Percentiles rank a stretch among this genome's conserved stretches.
These are phyloP conservation scores for Eustalomyia histrio DNA, from an alignment of 2,888 invertebrate species.

Conservation along the genomic window DNA sequence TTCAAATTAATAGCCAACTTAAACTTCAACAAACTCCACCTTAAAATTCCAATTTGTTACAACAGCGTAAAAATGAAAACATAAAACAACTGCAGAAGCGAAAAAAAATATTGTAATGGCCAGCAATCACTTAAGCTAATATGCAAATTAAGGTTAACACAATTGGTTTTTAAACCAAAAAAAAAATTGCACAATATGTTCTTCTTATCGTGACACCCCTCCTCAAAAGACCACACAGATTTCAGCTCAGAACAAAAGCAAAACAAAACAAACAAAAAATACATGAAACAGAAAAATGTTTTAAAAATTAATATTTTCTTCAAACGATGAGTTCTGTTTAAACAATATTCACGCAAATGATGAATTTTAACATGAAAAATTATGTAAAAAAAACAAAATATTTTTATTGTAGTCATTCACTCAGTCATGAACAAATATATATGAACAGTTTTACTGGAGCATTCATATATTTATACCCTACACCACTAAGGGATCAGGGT, in stretches of 20 bases:
- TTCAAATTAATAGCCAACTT: slow-evolving; percentile 55
- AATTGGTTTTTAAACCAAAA: slow-evolving; percentile 56
- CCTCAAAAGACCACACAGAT: slow-evolving; percentile 24
- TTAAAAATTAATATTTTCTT: slow-evolving; percentile 21
- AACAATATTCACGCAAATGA: slow-evolving; percentile 33
- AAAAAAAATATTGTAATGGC: slow-evolving; percentile 51
- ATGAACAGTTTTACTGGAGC: no score
- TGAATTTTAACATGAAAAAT: slow-evolving; percentile 35
- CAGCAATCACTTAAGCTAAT: slow-evolving; percentile 65
- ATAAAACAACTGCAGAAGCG: slow-evolving; percentile 14
- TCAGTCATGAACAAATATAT: no score
- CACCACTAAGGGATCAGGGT: no score
- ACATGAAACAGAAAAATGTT: not conserved
- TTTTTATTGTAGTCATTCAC: no score
- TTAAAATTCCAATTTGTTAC: slow-evolving; percentile 16
- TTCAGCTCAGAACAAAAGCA: not conserved
- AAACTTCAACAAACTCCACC: slow-evolving; percentile 39
- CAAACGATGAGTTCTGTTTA: slow-evolving; percentile 1
- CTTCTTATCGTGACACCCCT: slow-evolving; percentile 27
- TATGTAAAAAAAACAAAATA: not conserved
- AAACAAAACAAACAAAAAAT: not conserved
- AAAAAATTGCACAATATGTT: slow-evolving; percentile 45
- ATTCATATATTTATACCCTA: no score
- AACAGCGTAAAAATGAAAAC: not conserved
- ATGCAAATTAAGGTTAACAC: slow-evolving; percentile 66